Evolutionary conservation across 1,140 invertebrate genomes (phyloP).

Genomic region (Drosophila arizonae): DNA sequence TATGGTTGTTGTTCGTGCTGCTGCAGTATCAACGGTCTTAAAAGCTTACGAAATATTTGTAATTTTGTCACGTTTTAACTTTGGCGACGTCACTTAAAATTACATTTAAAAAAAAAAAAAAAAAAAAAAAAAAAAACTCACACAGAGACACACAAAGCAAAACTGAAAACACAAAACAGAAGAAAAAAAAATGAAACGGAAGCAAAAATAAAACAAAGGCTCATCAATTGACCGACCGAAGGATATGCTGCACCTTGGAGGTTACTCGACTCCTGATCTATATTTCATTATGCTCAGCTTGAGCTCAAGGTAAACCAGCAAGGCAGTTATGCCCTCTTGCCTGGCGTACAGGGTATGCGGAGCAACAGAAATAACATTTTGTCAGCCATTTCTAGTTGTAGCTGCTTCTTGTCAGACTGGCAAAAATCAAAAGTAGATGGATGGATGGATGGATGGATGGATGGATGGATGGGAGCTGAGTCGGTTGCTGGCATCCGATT

Average conservation of each 20-base stretch:
- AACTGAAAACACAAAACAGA: background rate
- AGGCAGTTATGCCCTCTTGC: no score
- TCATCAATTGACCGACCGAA: no score
- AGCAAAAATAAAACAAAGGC: slow-evolving; percentile 17
- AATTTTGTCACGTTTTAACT: slow-evolving; percentile 80
- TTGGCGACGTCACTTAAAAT: slow-evolving; percentile 73
- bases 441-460: slow-evolving; percentile 18
- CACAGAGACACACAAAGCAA: background rate
- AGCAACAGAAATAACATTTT: slow-evolving; percentile 50
- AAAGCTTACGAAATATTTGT: slow-evolving; percentile 77
- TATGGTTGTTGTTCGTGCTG: slow-evolving; percentile 63
- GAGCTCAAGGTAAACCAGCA: no score
- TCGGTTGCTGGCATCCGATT: background rate
- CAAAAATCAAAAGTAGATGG: slow-evolving; percentile 68
- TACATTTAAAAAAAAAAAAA: slow-evolving; percentile 47
- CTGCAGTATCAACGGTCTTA: slow-evolving; percentile 66
- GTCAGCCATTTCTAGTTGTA: slow-evolving; percentile 44
- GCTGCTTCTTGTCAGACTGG: background rate
- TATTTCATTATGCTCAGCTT: no score
- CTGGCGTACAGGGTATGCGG: background rate
- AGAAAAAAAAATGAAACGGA: background rate
- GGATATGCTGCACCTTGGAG: no score
- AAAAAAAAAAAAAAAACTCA: slow-evolving; percentile 12
- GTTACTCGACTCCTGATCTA: no score
- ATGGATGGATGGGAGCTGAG: slow-evolving; percentile 27